Evolutionary conservation across 2,113 vertebrate genomes (phyloP), one percentile per base, ranked within the genome.

Genomic region (Otus sunia): DNA sequence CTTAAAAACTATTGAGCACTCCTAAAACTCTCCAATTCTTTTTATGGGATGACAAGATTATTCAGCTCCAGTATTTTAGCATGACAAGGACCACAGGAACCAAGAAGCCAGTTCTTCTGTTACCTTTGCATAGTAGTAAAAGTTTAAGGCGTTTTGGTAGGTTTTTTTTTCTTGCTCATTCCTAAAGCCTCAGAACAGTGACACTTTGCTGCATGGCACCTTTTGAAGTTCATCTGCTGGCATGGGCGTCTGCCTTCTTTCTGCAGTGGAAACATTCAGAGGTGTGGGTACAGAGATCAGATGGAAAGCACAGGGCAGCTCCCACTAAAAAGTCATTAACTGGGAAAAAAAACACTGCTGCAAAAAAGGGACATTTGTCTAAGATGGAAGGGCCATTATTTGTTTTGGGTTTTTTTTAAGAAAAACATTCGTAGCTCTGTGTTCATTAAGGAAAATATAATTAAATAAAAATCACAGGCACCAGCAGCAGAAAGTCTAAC

Each of bases 281-380:
- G 34, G 63, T 41, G 72, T n/a, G 36, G 53, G 88, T 25, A 72
- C 16, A 58, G 69, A 78, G 34, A 86, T 80, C 39, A 67, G 34
- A 89, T 11, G 60, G 88, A 88, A 96, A 91, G 56, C 86, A 79
- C 79, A 84, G 43, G 27, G 64, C n/a, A 88, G 78, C n/a, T 90
- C 29, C 30, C 49, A 84, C 36, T 64, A 78, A 92, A 92, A 85
- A 74, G 50, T 12, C 41, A 53, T 69, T 90, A 82, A 58, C n/a
- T 62, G 66, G 62, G 36, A 26, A 80, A 83, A 94, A 82, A 4
- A 0, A 11, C 30, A 64, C 13, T 1, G 1, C 17, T 1, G 0
- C 47, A 26, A 49, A 89, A 89, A 67, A 67, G 34, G 26, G 64
- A 68, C 12, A 39, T 80, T 52, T 79, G 23, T 91, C 56, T 66